Percentiles rank a stretch among this genome's conserved stretches.
These are phyloP conservation scores for Frieseomelitta varia DNA, from an alignment of 1,140 invertebrate species.

Conservation along the genomic window DNA sequence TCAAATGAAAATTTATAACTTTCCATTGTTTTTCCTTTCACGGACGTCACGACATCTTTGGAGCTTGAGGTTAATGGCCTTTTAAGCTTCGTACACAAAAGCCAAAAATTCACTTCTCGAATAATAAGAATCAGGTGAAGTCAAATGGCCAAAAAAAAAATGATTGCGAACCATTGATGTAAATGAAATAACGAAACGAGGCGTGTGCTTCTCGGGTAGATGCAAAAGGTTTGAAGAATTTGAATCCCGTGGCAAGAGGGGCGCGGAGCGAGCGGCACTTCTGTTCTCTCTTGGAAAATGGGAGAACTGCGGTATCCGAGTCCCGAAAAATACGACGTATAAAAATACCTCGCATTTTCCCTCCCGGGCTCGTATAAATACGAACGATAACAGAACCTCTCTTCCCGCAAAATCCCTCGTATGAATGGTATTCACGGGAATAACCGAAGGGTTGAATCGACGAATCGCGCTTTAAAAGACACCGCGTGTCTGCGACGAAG, in stretches of 20 bases:
- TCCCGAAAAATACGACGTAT: neutral
- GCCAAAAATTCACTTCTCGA: too few species aligned
- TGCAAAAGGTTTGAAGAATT: neutral
- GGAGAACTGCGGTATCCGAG: neutral
- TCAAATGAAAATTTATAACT: too few species aligned
- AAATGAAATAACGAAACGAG: neutral
- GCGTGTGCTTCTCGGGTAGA: neutral
- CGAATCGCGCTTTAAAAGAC: neutral
- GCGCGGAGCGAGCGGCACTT: too few species aligned
- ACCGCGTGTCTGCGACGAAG: neutral
- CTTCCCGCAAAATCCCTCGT: neutral
- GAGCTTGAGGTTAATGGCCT: too few species aligned
- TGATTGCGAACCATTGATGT: too few species aligned
- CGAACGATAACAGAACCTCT: constrained; percentile 12
- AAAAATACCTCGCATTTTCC: neutral
- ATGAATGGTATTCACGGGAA: constrained; percentile 8
- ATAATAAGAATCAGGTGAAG: too few species aligned
- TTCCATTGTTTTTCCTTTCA: too few species aligned
- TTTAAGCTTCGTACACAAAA: too few species aligned
- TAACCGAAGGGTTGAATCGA: constrained; percentile 7
- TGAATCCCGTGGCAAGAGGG: too few species aligned
- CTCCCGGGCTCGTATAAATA: constrained; percentile 6
- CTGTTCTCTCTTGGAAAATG: too few species aligned
- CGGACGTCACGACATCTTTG: too few species aligned
- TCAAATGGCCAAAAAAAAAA: too few species aligned